Evolutionary conservation across 53 echinoderm and acorn worm genomes (phyloP), one percentile per base, ranked within the genome.

Genomic region (Temnopleurus reevesii): DNA sequence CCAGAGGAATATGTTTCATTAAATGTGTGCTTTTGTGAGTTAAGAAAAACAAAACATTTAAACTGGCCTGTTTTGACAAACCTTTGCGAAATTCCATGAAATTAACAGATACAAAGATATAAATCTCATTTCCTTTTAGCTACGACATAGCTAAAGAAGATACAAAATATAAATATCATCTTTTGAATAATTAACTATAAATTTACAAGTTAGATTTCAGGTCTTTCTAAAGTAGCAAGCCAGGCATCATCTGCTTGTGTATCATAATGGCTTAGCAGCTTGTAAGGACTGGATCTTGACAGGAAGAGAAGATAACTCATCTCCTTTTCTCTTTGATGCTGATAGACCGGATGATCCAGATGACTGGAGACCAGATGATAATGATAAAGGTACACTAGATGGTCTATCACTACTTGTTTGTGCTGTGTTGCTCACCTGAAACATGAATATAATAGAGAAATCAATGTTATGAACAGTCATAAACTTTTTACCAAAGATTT

Each of bases 231-330:
- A 33, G 59, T 41, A 59, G 43, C 26, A 84, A 84, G 19, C 49
- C n/a, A 84, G 77, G 84, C 55, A 63, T 59, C 25, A 71, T n/a
- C 53, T 46, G 53, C 53, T 80, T 80, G 27, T 55, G 30, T 59
- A 43, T 84, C 58, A 58, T 58, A 57, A 84, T 45, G 57, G n/a
- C 59, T 58, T 59, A 25, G 28, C 63, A 63, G 41, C 8, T 7
- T 84, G 26, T 18, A 58, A 23, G 12, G 59, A 71, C 15, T n/a
- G 21, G n/a, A 71, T 41, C 71, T 71, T 71, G 8, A 23, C 71
- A n/a, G 71, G 41, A 71, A 23, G n/a, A 13, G 71, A 36, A 21
- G 71, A 71, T 2, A 34, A 2, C 1, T 41, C 43, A 41, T 71
- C 71, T 21, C 71, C 41, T 8, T 36, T 0, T 71, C 71, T 71